Base-by-base conservation (phyloP, 1,140 invertebrate species). In the Centruroides vittatus region DNA sequence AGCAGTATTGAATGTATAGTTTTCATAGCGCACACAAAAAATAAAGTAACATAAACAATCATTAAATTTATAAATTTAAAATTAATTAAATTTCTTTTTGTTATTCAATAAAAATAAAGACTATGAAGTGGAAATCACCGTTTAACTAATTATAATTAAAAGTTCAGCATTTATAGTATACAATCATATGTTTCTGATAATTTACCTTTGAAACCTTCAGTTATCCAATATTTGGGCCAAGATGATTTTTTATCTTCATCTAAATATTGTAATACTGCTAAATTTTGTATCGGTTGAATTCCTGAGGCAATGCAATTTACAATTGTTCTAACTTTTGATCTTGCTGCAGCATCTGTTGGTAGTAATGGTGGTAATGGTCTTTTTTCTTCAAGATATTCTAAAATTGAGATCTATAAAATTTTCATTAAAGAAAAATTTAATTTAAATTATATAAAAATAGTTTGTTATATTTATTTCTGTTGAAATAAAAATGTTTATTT, bases 211-310 rank as follows among this genome's bases (percentile, higher is more conserved):
- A 70, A 98, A 90, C 48, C 93, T 91, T 66, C 85, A 80, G 48
- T 81, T 61, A 98, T 95, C 85, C 87, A 96, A 72, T 93, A 86
- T 67, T 89, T 84, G 3, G 87, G 89, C 93, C 93, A 98, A 64
- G 76, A 72, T 12, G 66, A 60, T 41, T 72, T 71, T 52, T 69
- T 69, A 35, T 68, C 67, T 35, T 68, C 76, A 85, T 86, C 69
- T 47, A 75, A 52, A 55, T 88, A 83, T 66, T 90, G 73, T 35
- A 56, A n/a, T 46, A 95, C 88, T 63, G 82, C 81, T 47, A 94
- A 75, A 77, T 98, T 98, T 74, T 98, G 94, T 46, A 98, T 75
- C 0, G 95, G 95, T 75, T 98, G 93, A 70, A 96, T 96, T 51
- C 92, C 92, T 55, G 88, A 89, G 52, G 83, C 84, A 68, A 98